phyloP scores from a whole-genome alignment of 2,888 invertebrate species.

The Mycalesis mineus region DNA sequence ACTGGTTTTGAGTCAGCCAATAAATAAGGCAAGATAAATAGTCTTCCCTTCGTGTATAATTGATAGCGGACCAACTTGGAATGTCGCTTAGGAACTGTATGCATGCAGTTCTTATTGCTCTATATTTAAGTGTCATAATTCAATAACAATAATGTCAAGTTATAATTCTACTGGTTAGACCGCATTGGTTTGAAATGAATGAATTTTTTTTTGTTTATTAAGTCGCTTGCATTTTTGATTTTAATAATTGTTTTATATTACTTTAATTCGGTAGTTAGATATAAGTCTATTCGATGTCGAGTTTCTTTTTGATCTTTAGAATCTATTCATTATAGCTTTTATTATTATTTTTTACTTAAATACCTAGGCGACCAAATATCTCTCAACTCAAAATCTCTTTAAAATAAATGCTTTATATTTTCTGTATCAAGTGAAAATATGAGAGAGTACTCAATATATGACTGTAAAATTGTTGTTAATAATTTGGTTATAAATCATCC shows the following conservation, averaged over 20 bases:
- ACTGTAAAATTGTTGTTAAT: no score
- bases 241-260: not conserved
- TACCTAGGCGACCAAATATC: no score
- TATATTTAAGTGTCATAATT: conserved; percentile 6
- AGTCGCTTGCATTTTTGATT: not conserved
- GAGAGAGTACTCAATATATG: no score
- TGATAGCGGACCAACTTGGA: conserved; percentile 70
- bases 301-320: no score
- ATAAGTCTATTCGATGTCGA: no score
- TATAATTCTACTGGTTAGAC: not conserved
- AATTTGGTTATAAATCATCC: no score
- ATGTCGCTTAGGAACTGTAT: conserved; percentile 50
- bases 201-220: not conserved
- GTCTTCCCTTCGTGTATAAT: conserved; percentile 72
- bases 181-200: conserved; percentile 18
- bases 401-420: no score
- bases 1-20: conserved; percentile 72
- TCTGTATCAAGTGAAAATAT: no score
- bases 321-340: no score
- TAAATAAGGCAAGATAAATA: conserved; percentile 77
- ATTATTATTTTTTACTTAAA: no score
- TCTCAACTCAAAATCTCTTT: no score
- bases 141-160: not conserved
- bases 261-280: not conserved
- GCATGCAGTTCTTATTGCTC: not conserved